A percentile compares a stretch with the other conserved stretches of the same genome.
Conservation (phyloP, 2,888 invertebrate species). For the Cheilosia variabilis region DNA sequence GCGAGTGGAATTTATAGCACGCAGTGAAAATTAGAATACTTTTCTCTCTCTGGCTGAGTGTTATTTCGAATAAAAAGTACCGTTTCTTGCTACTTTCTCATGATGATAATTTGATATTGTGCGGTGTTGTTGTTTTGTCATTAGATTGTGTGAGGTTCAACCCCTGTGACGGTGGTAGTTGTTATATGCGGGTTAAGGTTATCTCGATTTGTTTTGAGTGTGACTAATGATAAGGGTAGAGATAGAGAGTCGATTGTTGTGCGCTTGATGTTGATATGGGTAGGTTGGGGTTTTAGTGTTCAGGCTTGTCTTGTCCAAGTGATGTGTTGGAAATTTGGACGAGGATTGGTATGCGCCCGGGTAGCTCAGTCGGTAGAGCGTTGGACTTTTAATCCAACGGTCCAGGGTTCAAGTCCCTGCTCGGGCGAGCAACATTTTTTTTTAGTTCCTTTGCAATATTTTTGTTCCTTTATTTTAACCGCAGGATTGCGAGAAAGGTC, state of each 20-base stretch:
- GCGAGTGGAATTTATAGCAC: constrained; percentile 6
- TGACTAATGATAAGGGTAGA: constrained; percentile 30
- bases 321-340: constrained; percentile 10
- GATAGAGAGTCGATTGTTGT: not conserved
- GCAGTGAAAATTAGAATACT: constrained; percentile 44
- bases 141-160: not conserved
- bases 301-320: not conserved
- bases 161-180: constrained; percentile 10
- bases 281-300: not conserved
- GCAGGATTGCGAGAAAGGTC: not conserved
- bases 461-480: not conserved
- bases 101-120: constrained; percentile 47
- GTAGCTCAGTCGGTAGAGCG: constrained; percentile 80
- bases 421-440: constrained; percentile 77
- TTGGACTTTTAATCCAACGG: constrained; percentile 81
- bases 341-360: constrained; percentile 55
- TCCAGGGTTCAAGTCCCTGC: constrained; percentile 81
- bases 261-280: not conserved
- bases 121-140: not conserved
- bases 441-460: constrained; percentile 44
- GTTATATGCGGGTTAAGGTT: constrained; percentile 45
- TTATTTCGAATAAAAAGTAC: constrained; percentile 25
- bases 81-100: not conserved
- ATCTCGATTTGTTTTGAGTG: constrained; percentile 17
- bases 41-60: constrained; percentile 15